Conservation (phyloP, 2,797 vertebrate species). For the Lepus townsendii region DNA sequence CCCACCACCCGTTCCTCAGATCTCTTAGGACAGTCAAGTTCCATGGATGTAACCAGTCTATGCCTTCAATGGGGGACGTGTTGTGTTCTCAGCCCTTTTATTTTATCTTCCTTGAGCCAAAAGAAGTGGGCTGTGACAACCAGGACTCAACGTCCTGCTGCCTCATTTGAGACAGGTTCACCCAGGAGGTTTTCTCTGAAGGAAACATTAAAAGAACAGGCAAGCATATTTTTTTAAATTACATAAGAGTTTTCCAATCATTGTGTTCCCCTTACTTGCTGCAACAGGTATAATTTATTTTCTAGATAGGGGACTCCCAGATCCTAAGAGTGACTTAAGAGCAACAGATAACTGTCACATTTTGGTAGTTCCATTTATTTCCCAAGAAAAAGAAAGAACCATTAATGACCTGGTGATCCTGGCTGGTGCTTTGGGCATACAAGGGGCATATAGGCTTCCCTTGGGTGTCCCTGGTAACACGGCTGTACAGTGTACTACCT, state of each 20-base stretch:
- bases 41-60: not conserved
- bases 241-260: not conserved
- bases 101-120: not conserved
- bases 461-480: not conserved
- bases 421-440: not conserved
- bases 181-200: not conserved
- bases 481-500: not conserved
- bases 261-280: not conserved
- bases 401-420: not conserved
- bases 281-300: not conserved
- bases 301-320: not conserved
- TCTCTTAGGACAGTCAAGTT: not conserved
- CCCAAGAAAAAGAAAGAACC: not conserved
- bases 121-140: not conserved
- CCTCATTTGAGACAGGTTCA: not conserved
- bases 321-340: not conserved
- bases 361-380: not conserved
- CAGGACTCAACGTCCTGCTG: not conserved
- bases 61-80: not conserved
- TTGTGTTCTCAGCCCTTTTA: not conserved
- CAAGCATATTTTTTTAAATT: not conserved
- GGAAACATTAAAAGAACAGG: not conserved
- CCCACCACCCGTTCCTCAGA: not conserved
- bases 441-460: not conserved
- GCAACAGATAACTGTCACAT: not conserved